These are phyloP conservation scores for Agonopterix alstromeriana DNA, from an alignment of 2,888 invertebrate genomes.

Conservation along the genomic window DNA sequence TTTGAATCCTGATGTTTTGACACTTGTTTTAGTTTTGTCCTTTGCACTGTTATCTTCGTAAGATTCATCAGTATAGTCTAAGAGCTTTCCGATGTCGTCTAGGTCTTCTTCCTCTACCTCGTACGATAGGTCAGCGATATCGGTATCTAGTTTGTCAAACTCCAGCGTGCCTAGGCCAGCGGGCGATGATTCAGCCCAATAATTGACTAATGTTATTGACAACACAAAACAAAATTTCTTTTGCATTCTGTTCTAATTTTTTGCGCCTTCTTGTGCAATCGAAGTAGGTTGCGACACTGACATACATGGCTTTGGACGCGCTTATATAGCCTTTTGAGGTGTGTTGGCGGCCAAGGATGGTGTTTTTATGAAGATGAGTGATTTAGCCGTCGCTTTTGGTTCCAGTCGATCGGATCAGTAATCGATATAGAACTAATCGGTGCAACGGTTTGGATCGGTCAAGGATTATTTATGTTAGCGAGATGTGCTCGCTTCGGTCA, in stretches of 20 bases:
- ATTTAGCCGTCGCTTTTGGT: slow-evolving; percentile 26
- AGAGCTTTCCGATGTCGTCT: slow-evolving; percentile 39
- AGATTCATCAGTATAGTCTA: slow-evolving; percentile 27
- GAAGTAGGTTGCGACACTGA: slow-evolving; percentile 73
- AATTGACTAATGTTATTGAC: slow-evolving; percentile 39
- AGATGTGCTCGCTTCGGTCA: not conserved
- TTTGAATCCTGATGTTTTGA: slow-evolving; percentile 37
- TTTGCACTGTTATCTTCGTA: slow-evolving; percentile 11
- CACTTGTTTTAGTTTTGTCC: slow-evolving; percentile 22
- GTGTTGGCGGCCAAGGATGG: slow-evolving; percentile 54
- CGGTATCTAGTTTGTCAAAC: slow-evolving; percentile 48
- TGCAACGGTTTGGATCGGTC: slow-evolving; percentile 50
- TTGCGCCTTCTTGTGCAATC: slow-evolving; percentile 49
- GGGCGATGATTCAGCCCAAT: slow-evolving; percentile 42
- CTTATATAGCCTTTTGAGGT: slow-evolving; percentile 58
- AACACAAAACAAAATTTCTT: slow-evolving; percentile 43
- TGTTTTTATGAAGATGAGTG: slow-evolving; percentile 44
- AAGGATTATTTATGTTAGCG: slow-evolving; percentile 27
- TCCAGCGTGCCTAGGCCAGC: slow-evolving; percentile 33
- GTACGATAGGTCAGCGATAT: slow-evolving; percentile 45
- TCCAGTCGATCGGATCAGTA: slow-evolving; percentile 41
- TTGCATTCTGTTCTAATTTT: slow-evolving; percentile 41
- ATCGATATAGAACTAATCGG: slow-evolving; percentile 31
- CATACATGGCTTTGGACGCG: slow-evolving; percentile 55
- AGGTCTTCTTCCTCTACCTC: slow-evolving; percentile 50